Evolutionary conservation across 2,888 invertebrate genomes (phyloP).

Genomic region (Agrotis segetum): DNA sequence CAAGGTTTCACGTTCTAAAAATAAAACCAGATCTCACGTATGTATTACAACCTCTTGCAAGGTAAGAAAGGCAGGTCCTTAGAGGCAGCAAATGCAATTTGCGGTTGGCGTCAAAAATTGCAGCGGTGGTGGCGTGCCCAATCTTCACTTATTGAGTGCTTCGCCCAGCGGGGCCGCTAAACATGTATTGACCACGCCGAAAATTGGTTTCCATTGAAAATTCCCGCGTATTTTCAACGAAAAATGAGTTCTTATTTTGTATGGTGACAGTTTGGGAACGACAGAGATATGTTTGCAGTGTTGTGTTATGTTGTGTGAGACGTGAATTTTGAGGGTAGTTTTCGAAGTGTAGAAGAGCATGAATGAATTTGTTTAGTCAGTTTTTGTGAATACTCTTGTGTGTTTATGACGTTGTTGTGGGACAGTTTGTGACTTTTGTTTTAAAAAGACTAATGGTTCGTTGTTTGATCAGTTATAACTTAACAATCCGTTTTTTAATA

Average conservation of each 20-base stretch:
- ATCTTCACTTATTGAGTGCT: conserved; percentile 77
- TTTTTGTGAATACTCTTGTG: neutral
- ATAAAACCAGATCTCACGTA: neutral
- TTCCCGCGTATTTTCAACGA: conserved; percentile 54
- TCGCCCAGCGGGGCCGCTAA: conserved; percentile 66
- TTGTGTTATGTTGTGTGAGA: conserved; percentile 30
- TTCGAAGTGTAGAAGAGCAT: neutral
- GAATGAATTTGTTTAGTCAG: conserved; percentile 3
- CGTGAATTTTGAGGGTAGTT: neutral
- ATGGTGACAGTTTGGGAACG: conserved; percentile 46
- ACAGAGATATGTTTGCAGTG: conserved; percentile 21
- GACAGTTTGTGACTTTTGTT: neutral
- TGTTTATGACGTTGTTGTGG: neutral
- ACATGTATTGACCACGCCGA: conserved; percentile 71
- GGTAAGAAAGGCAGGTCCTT: conserved; percentile 65
- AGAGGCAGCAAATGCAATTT: conserved; percentile 84
- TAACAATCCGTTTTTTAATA: too few species aligned
- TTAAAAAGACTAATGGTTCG: neutral
- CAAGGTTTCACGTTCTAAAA: conserved; percentile 5
- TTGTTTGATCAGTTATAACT: too few species aligned
- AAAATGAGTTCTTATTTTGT: conserved; percentile 53
- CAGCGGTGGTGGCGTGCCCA: conserved; percentile 72
- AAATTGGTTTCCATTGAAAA: conserved; percentile 77
- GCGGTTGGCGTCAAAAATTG: conserved; percentile 77
- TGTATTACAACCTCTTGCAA: conserved; percentile 32